These are phyloP conservation scores for Pangasius krempfi DNA, from an alignment of 2,797 vertebrate genomes.

Conservation along the genomic window DNA sequence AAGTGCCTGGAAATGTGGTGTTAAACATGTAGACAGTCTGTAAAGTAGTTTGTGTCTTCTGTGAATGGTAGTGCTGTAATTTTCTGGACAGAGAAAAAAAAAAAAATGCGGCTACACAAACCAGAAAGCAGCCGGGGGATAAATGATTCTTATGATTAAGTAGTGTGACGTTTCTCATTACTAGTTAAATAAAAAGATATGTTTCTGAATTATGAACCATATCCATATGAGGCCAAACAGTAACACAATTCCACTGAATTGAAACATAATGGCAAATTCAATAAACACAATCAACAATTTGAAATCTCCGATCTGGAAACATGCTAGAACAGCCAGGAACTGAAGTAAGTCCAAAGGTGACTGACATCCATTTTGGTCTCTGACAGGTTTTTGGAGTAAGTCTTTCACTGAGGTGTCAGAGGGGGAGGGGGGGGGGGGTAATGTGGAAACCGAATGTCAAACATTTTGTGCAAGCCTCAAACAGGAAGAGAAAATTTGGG, in stretches of 20 bases:
- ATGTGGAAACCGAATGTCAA: conserved; percentile 34
- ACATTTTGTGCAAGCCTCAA: conserved; percentile 51
- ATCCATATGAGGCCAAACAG: conserved; percentile 14
- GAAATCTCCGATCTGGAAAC: conserved; percentile 40
- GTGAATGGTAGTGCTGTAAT: conserved; percentile 16
- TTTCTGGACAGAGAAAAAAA: not conserved
- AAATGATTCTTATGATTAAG: not conserved
- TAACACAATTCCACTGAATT: conserved; percentile 26
- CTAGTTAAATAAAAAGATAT: conserved; percentile 27
- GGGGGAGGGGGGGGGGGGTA: not conserved
- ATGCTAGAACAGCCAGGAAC: conserved; percentile 47
- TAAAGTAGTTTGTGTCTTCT: conserved; percentile 26
- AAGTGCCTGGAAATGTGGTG: conserved; percentile 23
- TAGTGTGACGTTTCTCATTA: conserved; percentile 44
- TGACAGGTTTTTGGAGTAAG: conserved; percentile 25
- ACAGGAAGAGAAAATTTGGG: conserved; percentile 41
- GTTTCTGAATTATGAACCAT: not conserved
- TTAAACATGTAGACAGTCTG: conserved; percentile 12
- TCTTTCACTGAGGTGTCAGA: conserved; percentile 37
- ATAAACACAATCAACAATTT: conserved; percentile 26
- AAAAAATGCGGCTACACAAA: conserved; percentile 4
- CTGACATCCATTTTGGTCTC: conserved; percentile 39
- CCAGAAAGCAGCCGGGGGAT: conserved; percentile 6
- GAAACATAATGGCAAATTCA: conserved; percentile 32
- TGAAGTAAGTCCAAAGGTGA: conserved; percentile 21